These are phyloP conservation scores for Ceratina calcarata DNA, from an alignment of 1,140 invertebrate genomes.

Conservation along the genomic window DNA sequence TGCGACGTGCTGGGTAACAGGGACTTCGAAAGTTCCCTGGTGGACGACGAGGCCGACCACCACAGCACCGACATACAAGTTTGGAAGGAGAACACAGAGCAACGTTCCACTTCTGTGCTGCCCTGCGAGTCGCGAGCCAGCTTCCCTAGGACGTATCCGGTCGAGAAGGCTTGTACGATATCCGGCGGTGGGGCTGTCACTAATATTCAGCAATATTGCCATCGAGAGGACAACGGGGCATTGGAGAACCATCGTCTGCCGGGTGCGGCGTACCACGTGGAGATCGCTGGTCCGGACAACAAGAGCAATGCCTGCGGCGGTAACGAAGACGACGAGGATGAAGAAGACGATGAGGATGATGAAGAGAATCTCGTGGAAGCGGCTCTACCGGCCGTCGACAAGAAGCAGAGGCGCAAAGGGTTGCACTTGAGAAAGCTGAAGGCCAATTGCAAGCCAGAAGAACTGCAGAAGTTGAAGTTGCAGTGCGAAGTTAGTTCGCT, in stretches of 20 bases:
- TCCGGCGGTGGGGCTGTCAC: conserved; percentile 44
- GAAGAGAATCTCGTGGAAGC: conserved; percentile 86
- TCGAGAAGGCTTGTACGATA: conserved; percentile 55
- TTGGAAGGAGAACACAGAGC: conserved; percentile 85
- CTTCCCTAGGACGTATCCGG: conserved; percentile 63
- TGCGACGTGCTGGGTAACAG: conserved; percentile 92
- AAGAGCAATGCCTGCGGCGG: conserved; percentile 73
- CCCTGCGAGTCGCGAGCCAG: conserved; percentile 76
- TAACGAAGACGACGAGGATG: conserved; percentile 65
- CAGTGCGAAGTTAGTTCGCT: conserved; percentile 83
- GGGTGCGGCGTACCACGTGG: conserved; percentile 59
- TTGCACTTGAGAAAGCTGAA: conserved; percentile 87
- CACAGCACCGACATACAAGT: conserved; percentile 88
- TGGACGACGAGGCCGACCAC: conserved; percentile 78
- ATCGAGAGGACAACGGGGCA: conserved; percentile 37
- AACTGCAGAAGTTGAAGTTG: conserved; percentile 87
- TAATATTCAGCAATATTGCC: conserved; percentile 56
- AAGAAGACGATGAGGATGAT: conserved; percentile 67
- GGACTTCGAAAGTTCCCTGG: conserved; percentile 83
- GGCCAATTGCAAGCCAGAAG: conserved; percentile 90
- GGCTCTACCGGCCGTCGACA: conserved; percentile 83
- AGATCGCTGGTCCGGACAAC: conserved; percentile 73
- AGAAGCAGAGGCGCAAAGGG: conserved; percentile 82
- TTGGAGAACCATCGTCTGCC: conserved; percentile 56
- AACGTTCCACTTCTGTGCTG: conserved; percentile 84